Evolutionary conservation across 2,888 invertebrate species (phyloP), one percentile per base, ranked within the genome.

Genomic region (Phania funesta): DNA sequence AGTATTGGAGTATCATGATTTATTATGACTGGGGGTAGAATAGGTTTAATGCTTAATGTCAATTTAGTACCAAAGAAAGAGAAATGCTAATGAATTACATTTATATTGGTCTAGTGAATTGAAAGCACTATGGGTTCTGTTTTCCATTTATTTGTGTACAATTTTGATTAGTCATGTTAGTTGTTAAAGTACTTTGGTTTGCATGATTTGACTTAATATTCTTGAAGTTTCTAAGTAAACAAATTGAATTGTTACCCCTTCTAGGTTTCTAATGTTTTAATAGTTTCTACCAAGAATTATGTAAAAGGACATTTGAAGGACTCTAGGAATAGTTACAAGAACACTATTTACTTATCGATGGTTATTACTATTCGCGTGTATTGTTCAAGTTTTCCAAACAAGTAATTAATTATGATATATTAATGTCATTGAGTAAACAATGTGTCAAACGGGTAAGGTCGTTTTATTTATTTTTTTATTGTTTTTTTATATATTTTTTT

Each of bases 21-120:
- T 71, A 13, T 48, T 62, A 65, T 78, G 22, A 0, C 6, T 41
- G 24, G 38, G 41, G 13, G n/a, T n/a, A n/a, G n/a, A n/a, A n/a
- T 56, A 9, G 20, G 0, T 68, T 48, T 48, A 24, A 48, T 64
- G 41, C 35, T 58, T 46, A 54, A 46, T 6, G 8, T 16, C 24
- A 44, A 48, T 48, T 35, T 64, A 26, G 38, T 20, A 29, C 16
- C 46, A 67, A 62, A 18, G 13, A 32, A 32, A 60, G 29, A 48
- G 54, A 58, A 18, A 64, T 76, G 80, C 87, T 86, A 85, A 86
- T 86, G 86, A 86, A 84, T 85, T 85, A 74, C 81, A 64, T 84
- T 79, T 83, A 74, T 64, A 76, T 70, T 64, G 26, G 64, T 62
- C 22, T 58, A 54, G 13, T 74, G n/a, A 44, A 68, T 48, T 73